Base-by-base conservation (phyloP, 2,888 invertebrate species). In the Drosophila neoperkinsi region DNA sequence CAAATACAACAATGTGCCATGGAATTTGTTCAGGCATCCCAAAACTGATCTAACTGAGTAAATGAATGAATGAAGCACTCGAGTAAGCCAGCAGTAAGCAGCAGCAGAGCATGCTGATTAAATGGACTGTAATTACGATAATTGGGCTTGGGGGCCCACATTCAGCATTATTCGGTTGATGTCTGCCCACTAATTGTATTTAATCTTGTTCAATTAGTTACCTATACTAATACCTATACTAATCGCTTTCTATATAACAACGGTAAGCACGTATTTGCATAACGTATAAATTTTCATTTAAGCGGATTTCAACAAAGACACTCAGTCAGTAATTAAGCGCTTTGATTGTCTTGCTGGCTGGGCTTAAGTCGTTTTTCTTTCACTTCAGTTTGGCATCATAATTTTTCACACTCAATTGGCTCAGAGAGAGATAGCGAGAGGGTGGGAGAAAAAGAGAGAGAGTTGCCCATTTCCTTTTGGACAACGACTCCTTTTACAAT, bases 371-470 rank as follows among this genome's bases (percentile, higher is more conserved):
- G 55, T 53, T 71, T 74, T 64, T 73, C 50, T 56, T 57, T 50
- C 52, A 57, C 51, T 52, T 71, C 36, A n/a, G 13, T 30, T 28
- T 56, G 38, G 53, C 65, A 74, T 90, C 88, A 86, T 88, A 90
- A 86, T 86, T 86, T 88, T 86, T 88, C 80, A 85, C 85, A 74
- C 90, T 82, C 90, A 88, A 85, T 86, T 90, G 90, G 85, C 80
- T 68, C 67, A 30, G 46, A 46, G 1, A 55, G n/a, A 30, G 13
- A 56, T 1, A 56, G 2, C 16, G 25, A 10, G 36, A n/a, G 11
- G 9, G 9, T 9, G 25, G 4, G 38, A n/a, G 28, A 28, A 4
- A 1, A 1, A 52, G 36, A 28, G 18, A n/a, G 25, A 34, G 25
- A 36, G 36, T 36, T 36, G 25, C 11, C 55, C 36, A 55, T 55